phyloP scores from a whole-genome alignment of 2,888 invertebrate genomes.

The Piscicola geometra region DNA sequence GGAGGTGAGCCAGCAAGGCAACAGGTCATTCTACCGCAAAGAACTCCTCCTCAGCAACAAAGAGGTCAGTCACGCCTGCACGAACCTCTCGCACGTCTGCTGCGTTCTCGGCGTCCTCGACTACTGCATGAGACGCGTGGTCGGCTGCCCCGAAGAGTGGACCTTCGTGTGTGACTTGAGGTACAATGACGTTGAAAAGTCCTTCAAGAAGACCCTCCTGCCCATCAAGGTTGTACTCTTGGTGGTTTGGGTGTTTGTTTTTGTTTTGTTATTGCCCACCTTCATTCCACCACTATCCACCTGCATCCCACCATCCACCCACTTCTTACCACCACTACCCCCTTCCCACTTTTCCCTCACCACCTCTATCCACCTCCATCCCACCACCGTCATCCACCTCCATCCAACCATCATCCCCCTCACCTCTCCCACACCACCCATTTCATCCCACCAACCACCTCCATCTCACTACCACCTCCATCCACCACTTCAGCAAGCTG shows the following conservation, averaged over 20 bases:
- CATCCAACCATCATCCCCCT: too few species aligned
- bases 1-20: constrained; percentile 65
- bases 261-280: too few species aligned
- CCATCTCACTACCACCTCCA: too few species aligned
- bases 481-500: constrained; percentile 37
- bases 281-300: too few species aligned
- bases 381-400: too few species aligned
- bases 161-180: constrained; percentile 86
- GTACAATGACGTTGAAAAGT: constrained; percentile 76
- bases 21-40: constrained; percentile 76
- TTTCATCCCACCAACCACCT: too few species aligned
- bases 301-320: too few species aligned
- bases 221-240: constrained; percentile 45
- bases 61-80: constrained; percentile 83
- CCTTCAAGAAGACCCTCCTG: constrained; percentile 52
- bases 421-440: too few species aligned
- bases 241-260: constrained; percentile 19
- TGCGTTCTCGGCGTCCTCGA: constrained; percentile 82
- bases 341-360: too few species aligned
- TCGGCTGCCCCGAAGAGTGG: constrained; percentile 86
- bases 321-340: too few species aligned
- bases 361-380: too few species aligned
- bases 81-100: constrained; percentile 80
- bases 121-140: constrained; percentile 81
- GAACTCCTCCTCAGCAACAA: constrained; percentile 84